phyloP scores from a whole-genome alignment of 2,797 vertebrate species.

The Orientallactaga sibirica region DNA sequence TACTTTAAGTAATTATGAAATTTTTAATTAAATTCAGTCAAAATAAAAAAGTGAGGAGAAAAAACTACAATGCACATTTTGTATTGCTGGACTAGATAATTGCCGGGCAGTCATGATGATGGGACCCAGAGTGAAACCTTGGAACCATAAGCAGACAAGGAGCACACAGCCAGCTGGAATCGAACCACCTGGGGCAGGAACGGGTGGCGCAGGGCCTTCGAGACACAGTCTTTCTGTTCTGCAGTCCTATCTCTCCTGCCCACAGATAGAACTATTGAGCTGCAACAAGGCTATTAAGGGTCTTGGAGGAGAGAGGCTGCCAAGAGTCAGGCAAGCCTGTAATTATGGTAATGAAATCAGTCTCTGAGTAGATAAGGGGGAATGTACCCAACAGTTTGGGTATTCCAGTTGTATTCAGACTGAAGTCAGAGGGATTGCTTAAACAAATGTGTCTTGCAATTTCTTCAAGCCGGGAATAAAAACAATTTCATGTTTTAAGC shows the following conservation, averaged over 20 bases:
- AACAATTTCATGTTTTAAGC: conserved; percentile 86
- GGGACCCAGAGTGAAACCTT: rapidly evolving
- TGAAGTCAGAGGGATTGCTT: conserved; percentile 82
- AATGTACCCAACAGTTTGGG: conserved; percentile 62
- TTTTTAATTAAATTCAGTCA: background rate
- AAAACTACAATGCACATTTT: background rate
- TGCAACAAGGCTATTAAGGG: conserved; percentile 77
- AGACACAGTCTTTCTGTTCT: conserved; percentile 60
- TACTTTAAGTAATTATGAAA: conserved; percentile 46
- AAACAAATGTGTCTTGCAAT: conserved; percentile 84
- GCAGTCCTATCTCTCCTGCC: conserved; percentile 47
- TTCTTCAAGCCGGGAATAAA: conserved; percentile 85
- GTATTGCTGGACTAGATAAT: background rate
- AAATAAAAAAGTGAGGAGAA: background rate
- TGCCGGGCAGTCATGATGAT: background rate
- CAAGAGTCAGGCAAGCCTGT: conserved; percentile 76
- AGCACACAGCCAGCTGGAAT: background rate
- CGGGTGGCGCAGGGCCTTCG: conserved; percentile 13
- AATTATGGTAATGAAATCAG: conserved; percentile 82
- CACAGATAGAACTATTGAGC: conserved; percentile 69
- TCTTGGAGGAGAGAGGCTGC: conserved; percentile 72
- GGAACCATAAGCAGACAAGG: background rate
- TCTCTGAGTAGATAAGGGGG: conserved; percentile 79
- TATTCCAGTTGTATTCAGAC: conserved; percentile 79
- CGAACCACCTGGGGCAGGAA: background rate